Conservation (phyloP, 2,113 vertebrate species). For the Oxyruncus cristatus region DNA sequence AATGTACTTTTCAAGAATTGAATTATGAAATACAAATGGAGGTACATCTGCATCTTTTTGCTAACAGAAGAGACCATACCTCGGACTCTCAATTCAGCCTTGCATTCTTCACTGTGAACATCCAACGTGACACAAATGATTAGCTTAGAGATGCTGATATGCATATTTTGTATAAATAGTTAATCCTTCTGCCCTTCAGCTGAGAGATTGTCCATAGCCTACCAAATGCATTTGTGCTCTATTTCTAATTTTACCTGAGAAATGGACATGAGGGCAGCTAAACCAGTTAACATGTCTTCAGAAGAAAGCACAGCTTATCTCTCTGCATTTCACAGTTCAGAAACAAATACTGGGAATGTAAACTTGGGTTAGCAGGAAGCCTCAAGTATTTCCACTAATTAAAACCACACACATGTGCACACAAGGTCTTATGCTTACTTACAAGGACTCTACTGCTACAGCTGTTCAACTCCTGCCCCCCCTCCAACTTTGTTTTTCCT, state of each 20-base stretch:
- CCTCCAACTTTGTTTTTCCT: neutral
- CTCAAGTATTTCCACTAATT: conserved; percentile 40
- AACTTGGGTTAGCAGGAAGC: conserved; percentile 35
- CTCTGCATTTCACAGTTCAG: conserved; percentile 25
- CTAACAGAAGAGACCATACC: conserved; percentile 28
- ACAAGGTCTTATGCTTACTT: neutral
- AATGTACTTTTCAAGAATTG: neutral
- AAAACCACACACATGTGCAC: neutral
- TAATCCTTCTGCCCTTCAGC: conserved; percentile 45
- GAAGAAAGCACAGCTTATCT: conserved; percentile 27
- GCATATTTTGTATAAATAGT: conserved; percentile 14
- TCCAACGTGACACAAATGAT: neutral
- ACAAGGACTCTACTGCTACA: neutral
- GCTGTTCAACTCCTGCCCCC: neutral
- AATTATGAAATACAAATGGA: conserved; percentile 65
- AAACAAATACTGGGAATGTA: conserved; percentile 48
- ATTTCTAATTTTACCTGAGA: conserved; percentile 73
- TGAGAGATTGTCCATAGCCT: conserved; percentile 55
- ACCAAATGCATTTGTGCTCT: conserved; percentile 68
- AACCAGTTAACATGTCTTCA: neutral
- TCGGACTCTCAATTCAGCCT: conserved; percentile 7
- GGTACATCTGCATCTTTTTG: conserved; percentile 60
- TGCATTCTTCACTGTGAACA: neutral
- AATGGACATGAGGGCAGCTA: conserved; percentile 61
- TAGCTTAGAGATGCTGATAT: conserved; percentile 30